phyloP scores from a whole-genome alignment of 2,888 invertebrate species.

The Caenorhabditis angaria region DNA sequence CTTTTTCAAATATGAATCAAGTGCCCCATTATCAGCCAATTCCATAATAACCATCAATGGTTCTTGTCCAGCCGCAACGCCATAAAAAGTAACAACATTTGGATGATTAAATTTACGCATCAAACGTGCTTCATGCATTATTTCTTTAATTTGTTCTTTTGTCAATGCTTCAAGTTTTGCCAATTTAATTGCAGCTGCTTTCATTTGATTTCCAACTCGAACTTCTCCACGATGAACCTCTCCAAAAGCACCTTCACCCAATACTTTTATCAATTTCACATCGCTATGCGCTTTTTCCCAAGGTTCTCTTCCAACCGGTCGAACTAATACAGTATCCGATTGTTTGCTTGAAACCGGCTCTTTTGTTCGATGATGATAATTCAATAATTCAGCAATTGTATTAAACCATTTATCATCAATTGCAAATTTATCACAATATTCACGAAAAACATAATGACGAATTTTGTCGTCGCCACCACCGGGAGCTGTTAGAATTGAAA shows the following conservation, averaged over 20 bases:
- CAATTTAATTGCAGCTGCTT: slow-evolving; percentile 32
- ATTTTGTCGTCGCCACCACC: slow-evolving; percentile 44
- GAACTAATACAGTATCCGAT: slow-evolving; percentile 25
- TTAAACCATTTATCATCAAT: slow-evolving; percentile 46
- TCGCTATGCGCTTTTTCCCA: slow-evolving; percentile 62
- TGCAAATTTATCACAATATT: slow-evolving; percentile 26
- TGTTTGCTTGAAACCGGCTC: slow-evolving; percentile 36
- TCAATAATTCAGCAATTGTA: slow-evolving; percentile 39
- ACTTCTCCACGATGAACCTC: slow-evolving; percentile 55
- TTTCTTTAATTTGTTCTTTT: slow-evolving; percentile 61
- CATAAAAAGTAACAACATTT: slow-evolving; percentile 57
- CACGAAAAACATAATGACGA: slow-evolving; percentile 48
- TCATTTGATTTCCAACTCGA: slow-evolving; percentile 21
- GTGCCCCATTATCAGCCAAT: slow-evolving; percentile 50
- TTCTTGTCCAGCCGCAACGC: slow-evolving; percentile 58
- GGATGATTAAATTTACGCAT: slow-evolving; percentile 58
- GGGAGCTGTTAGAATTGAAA: slow-evolving; percentile 36
- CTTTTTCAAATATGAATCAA: slow-evolving; percentile 58
- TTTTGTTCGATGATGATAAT: slow-evolving; percentile 40
- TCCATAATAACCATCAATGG: slow-evolving; percentile 64
- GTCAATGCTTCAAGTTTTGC: slow-evolving; percentile 56
- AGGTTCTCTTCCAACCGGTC: slow-evolving; percentile 44
- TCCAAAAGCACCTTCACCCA: slow-evolving; percentile 66
- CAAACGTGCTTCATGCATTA: slow-evolving; percentile 60
- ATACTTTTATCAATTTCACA: slow-evolving; percentile 54